Percentiles rank a stretch among this genome's conserved stretches.
Evolutionary conservation across 1,140 invertebrate genomes (phyloP).

Genomic region (Psix sp.): DNA sequence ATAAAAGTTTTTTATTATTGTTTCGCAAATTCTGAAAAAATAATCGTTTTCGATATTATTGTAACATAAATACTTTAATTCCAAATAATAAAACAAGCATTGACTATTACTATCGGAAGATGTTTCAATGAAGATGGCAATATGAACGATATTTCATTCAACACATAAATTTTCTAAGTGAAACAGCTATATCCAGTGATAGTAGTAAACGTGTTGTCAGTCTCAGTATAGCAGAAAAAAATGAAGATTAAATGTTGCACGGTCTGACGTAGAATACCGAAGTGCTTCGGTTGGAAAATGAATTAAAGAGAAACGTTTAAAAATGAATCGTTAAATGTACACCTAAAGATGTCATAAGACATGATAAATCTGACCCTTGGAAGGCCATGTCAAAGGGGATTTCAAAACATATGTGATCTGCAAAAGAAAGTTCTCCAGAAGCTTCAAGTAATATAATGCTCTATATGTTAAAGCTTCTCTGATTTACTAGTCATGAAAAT

Average conservation of each 20-base stretch:
- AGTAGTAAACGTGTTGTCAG: conserved; percentile 33
- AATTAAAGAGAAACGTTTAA: no score
- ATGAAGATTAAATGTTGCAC: conserved; percentile 12
- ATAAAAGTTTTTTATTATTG: not conserved
- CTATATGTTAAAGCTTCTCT: not conserved
- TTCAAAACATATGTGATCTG: conserved; percentile 4
- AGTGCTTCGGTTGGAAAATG: no score
- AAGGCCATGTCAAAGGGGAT: conserved; percentile 13
- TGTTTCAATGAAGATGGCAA: conserved; percentile 12
- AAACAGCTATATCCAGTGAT: conserved; percentile 16
- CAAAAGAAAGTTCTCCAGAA: not conserved
- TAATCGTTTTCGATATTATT: not conserved
- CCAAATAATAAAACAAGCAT: not conserved
- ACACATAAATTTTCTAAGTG: conserved; percentile 8
- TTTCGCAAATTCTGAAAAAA: not conserved
- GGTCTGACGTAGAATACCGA: no score
- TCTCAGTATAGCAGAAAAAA: conserved; percentile 19
- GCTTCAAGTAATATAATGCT: conserved; percentile 18
- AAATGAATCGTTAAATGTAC: conserved; percentile 6
- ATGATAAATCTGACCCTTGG: conserved; percentile 15
- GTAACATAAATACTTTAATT: not conserved
- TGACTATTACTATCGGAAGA: not conserved
- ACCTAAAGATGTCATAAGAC: not conserved
- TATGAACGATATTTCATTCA: not conserved
- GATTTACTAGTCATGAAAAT: conserved; percentile 8